phyloP scores from a whole-genome alignment of 2,888 invertebrate species.

The Chloroclysta siterata region DNA sequence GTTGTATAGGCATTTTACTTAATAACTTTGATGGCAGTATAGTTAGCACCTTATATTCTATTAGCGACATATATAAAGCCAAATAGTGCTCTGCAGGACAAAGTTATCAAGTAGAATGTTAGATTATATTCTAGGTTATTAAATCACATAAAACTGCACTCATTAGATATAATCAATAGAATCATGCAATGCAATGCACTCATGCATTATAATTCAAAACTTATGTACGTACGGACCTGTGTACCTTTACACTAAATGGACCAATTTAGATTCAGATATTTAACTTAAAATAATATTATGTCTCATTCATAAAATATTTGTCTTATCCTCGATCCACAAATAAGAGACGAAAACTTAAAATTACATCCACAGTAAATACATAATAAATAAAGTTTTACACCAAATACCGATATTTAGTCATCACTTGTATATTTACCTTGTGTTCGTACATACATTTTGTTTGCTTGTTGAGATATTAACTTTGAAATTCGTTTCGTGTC shows the following conservation, averaged over 20 bases:
- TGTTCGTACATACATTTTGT: slow-evolving; percentile 67
- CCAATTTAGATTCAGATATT: slow-evolving; percentile 56
- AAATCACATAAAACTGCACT: slow-evolving; percentile 65
- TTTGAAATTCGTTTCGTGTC: slow-evolving; percentile 43
- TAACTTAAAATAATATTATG: slow-evolving; percentile 72
- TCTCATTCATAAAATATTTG: slow-evolving; percentile 59
- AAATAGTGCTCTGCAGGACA: slow-evolving; percentile 31
- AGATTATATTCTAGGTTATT: slow-evolving; percentile 36
- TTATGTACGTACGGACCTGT: slow-evolving; percentile 70
- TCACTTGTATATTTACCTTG: slow-evolving; percentile 28
- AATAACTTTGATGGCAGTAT: slow-evolving; percentile 34
- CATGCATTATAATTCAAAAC: slow-evolving; percentile 63
- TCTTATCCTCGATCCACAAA: slow-evolving; percentile 44
- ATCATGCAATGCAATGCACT: slow-evolving; percentile 79
- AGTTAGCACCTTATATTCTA: slow-evolving; percentile 33
- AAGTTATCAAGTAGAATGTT: slow-evolving; percentile 40
- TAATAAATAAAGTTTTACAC: slow-evolving; percentile 56
- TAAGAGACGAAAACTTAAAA: slow-evolving; percentile 55
- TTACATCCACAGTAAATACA: slow-evolving; percentile 55
- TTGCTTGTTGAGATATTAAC: slow-evolving; percentile 60
- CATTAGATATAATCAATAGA: slow-evolving; percentile 53
- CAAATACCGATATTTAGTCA: slow-evolving; percentile 47
- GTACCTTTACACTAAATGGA: slow-evolving; percentile 60
- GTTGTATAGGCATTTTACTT: slow-evolving; percentile 35
- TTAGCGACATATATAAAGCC: slow-evolving; percentile 24